Base-by-base conservation (phyloP, 2,888 invertebrate species). In the Brachylomia viminalis region DNA sequence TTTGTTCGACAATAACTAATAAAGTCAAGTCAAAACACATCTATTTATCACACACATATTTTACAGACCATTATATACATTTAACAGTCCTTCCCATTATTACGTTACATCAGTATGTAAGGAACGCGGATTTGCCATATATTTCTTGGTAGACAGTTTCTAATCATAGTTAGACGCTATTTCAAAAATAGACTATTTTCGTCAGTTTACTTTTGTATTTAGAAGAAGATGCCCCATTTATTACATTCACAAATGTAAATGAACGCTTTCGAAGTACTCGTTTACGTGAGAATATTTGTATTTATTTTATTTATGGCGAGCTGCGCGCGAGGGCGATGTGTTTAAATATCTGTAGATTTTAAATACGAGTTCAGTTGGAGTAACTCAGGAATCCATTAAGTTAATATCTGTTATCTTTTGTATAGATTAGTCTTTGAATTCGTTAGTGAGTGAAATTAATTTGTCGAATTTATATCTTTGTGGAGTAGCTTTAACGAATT, bases 261-360 rank as follows among this genome's bases (percentile, higher is more conserved):
- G 95, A 95, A 96, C 94, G 95, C 92, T 93, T 95, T 94, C 94
- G 94, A 93, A 92, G 95, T 95, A 95, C 95, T 93, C 94, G 95
- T 92, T 95, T 96, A 96, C 96, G 96, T 96, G 96, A 96, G 96
- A 96, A 96, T 96, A 96, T 96, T 95, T 96, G 95, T 96, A 95
- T 96, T 96, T 96, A 95, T 96, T 96, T 96, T 95, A 96, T 96
- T 96, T 96, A 96, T 95, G 96, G 96, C 92, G 90, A 90, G 93
- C 92, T 92, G 91, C 91, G 92, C 90, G 94, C 95, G 95, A 95
- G 94, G 95, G 95, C 93, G 95, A 94, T 95, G 94, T 94, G 94
- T 95, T 95, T 94, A 96, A 96, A 96, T 96, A 96, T 95, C 95
- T 96, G 93, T 90, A 94, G 93, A 95, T 95, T 96, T 91, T 94